phyloP scores from a whole-genome alignment of 2,113 vertebrate species.

The Sinocyclocheilus rhinocerous region DNA sequence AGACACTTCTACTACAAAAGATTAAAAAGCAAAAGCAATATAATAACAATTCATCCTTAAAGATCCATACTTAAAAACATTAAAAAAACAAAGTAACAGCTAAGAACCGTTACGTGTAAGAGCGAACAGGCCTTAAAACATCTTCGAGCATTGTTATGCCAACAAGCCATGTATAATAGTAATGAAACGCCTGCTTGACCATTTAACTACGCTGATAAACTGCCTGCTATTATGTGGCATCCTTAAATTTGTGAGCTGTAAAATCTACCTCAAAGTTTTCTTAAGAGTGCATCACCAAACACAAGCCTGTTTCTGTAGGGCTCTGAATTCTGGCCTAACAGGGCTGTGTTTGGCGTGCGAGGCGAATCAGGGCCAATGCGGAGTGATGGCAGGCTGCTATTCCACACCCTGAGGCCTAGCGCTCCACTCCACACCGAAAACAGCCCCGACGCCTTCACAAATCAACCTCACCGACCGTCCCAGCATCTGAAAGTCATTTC shows the following conservation, averaged over 20 bases:
- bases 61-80: neutral
- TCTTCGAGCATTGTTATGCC: neutral
- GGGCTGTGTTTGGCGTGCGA: neutral
- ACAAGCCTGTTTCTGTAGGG: neutral
- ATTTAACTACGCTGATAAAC: neutral
- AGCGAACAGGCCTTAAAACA: neutral
- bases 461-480: constrained; percentile 18
- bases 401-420: constrained; percentile 65
- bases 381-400: constrained; percentile 60
- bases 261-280: neutral
- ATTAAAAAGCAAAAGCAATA: neutral
- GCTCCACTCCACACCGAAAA: constrained; percentile 58
- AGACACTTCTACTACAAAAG: neutral
- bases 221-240: neutral
- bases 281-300: neutral
- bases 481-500: constrained; percentile 79
- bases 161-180: neutral
- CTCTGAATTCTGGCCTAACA: neutral
- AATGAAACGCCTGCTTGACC: neutral
- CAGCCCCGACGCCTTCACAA: constrained; percentile 41
- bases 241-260: constrained; percentile 12
- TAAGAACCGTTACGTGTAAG: neutral
- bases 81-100: neutral
- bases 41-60: neutral
- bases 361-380: neutral